These are phyloP conservation scores for Pristionchus arcanus DNA, from an alignment of 2,888 invertebrate species.

Conservation along the genomic window DNA sequence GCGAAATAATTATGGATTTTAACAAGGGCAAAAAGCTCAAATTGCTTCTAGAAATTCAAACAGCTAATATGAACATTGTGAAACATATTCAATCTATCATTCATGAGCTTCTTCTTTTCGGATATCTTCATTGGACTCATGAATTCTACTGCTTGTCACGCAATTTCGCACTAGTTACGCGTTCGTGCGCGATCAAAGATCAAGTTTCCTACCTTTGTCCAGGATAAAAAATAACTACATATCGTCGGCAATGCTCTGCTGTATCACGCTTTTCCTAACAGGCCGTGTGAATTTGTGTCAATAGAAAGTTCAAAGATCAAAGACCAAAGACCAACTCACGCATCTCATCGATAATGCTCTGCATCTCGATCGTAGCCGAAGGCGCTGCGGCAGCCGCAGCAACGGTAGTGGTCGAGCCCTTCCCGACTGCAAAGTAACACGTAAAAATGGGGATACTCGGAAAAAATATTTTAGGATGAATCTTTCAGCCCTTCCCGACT, in stretches of 20 bases:
- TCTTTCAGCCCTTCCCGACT: no score
- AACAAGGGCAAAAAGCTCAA: no score
- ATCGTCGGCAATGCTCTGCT: no score
- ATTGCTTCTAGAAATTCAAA: not conserved
- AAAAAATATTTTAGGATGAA: no score
- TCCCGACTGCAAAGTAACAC: not conserved
- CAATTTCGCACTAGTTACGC: no score
- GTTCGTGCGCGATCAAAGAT: no score
- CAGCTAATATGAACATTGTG: not conserved
- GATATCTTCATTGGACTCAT: not conserved
- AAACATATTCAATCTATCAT: not conserved
- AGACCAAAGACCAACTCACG: slow-evolving; percentile 63
- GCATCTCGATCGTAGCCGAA: slow-evolving; percentile 66
- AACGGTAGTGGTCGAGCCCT: not conserved
- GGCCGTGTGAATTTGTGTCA: no score
- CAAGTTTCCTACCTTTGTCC: no score
- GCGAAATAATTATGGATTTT: no score
- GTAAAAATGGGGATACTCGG: no score
- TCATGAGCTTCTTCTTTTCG: not conserved
- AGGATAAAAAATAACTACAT: not conserved
- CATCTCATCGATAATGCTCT: slow-evolving; percentile 77
- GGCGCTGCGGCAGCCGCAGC: slow-evolving; percentile 48
- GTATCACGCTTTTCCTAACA: no score
- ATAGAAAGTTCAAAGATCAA: not conserved
- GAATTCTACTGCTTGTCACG: no score